These are phyloP conservation scores for Drosophila sechellia DNA, from an alignment of 1,140 invertebrate species.

Conservation along the genomic window DNA sequence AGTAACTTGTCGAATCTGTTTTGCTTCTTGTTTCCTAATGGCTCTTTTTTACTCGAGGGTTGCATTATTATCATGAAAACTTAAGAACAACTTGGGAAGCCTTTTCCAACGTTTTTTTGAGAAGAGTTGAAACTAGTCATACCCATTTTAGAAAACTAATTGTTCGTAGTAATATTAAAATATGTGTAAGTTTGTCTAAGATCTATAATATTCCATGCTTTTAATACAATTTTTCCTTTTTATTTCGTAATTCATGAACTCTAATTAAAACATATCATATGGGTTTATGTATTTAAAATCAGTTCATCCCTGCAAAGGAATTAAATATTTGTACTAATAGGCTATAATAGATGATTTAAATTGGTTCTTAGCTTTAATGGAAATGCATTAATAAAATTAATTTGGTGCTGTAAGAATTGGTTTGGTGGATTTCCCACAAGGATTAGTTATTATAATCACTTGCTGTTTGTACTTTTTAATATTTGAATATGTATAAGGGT, in stretches of 20 bases:
- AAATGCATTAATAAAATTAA: not conserved
- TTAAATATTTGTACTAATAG: not conserved
- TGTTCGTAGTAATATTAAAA: no score
- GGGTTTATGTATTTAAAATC: not conserved
- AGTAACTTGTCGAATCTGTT: conserved; percentile 67
- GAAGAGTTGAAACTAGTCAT: not conserved
- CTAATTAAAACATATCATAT: not conserved
- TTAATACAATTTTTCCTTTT: not conserved
- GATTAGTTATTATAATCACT: no score
- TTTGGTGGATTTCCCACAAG: no score
- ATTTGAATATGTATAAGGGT: not conserved
- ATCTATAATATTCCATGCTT: not conserved
- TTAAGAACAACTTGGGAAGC: conserved; percentile 1
- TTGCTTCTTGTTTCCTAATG: conserved; percentile 19
- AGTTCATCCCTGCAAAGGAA: not conserved
- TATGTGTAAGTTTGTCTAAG: not conserved
- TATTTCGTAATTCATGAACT: not conserved
- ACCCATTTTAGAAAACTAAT: not conserved
- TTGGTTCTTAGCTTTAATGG: not conserved
- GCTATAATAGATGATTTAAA: not conserved
- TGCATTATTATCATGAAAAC: conserved; percentile 20
- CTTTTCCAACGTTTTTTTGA: conserved; percentile 2
- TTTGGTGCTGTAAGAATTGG: no score
- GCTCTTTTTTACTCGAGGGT: conserved; percentile 13
- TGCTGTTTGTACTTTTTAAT: not conserved